These are phyloP conservation scores for Parnassius smintheus DNA, from an alignment of 2,888 invertebrate species.

Conservation along the genomic window DNA sequence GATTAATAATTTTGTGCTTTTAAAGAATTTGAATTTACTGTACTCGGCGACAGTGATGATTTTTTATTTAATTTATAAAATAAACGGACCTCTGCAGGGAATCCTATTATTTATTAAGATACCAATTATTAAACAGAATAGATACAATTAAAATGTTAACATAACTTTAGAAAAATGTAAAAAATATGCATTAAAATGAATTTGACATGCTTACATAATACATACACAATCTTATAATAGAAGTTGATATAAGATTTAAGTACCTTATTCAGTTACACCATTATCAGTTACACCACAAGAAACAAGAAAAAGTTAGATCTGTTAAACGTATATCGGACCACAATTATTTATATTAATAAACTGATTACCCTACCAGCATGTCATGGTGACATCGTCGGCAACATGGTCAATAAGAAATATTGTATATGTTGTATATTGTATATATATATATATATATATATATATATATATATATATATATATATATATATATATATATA, in stretches of 20 bases:
- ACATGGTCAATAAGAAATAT: too few species aligned
- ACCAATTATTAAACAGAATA: conserved; percentile 8
- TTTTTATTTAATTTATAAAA: background rate
- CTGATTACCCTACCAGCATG: too few species aligned
- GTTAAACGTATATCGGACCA: background rate
- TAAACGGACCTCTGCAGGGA: conserved; percentile 13
- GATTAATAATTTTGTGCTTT: conserved; percentile 2
- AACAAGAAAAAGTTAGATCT: conserved; percentile 1
- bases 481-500: too few species aligned
- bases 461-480: too few species aligned
- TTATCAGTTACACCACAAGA: background rate
- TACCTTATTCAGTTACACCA: conserved; percentile 2
- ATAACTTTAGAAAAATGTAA: background rate
- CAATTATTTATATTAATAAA: too few species aligned
- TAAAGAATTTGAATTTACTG: background rate
- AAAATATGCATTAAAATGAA: background rate
- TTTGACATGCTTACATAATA: background rate
- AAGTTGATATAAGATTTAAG: conserved; percentile 10
- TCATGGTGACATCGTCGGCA: too few species aligned
- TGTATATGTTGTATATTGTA: too few species aligned
- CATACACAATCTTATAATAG: conserved; percentile 1
- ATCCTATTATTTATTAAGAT: conserved; percentile 23
- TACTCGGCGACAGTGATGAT: background rate
- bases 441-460: too few species aligned
- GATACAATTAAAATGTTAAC: conserved; percentile 6